Percentiles rank a stretch among this genome's conserved stretches.
These are phyloP conservation scores for Pandion haliaetus DNA, from an alignment of 2,113 vertebrate species.

Conservation along the genomic window DNA sequence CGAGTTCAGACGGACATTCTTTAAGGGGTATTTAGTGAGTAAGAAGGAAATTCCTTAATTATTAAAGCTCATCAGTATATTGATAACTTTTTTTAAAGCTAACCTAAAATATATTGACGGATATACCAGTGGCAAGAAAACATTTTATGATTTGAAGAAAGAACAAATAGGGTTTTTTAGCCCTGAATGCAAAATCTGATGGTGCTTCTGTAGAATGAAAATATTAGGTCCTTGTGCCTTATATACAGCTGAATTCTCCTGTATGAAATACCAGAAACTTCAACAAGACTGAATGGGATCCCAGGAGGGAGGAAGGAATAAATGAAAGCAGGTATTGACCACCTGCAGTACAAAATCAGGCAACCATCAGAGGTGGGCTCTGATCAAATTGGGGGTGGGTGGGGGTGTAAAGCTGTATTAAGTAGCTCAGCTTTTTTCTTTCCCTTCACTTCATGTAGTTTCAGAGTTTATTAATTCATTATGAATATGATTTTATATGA, in stretches of 20 bases:
- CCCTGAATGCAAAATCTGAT: neutral
- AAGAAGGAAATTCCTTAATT: neutral
- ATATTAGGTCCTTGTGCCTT: neutral
- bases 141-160: neutral
- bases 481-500: neutral
- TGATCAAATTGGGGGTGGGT: neutral
- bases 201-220: neutral
- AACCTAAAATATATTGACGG: neutral
- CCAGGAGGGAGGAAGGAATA: neutral
- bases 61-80: neutral
- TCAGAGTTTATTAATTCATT: neutral
- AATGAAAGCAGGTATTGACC: neutral
- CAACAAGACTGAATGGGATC: neutral
- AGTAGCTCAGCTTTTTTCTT: neutral
- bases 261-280: neutral
- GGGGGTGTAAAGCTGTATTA: neutral
- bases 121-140: neutral
- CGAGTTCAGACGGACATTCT: neutral
- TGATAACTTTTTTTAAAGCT: neutral
- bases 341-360: neutral
- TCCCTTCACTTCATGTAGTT: neutral
- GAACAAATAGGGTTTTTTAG: neutral
- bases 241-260: neutral
- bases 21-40: neutral
- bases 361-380: neutral